Base-by-base conservation (phyloP, 2,113 vertebrate species). In the Istiophorus platypterus region DNA sequence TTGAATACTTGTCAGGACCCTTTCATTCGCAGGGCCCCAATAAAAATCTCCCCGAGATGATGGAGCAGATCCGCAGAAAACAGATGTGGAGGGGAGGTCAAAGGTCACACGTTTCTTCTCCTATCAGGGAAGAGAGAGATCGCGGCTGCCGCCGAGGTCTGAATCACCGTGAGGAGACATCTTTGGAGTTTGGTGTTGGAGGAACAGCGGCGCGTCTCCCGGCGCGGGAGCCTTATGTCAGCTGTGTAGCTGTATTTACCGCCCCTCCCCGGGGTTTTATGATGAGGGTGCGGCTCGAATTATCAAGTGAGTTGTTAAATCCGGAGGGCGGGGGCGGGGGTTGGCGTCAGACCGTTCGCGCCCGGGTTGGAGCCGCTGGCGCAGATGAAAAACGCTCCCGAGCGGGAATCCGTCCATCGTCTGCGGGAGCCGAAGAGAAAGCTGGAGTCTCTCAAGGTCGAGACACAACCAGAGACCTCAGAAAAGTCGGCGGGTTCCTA, bases 161-260 rank as follows among this genome's bases (percentile, higher is more conserved):
- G 82, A 79, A 70, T 82, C 79, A 59, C 64, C 0, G 73, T 22
- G 11, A 76, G 47, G 61, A 74, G 76, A 77, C 72, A 22, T 10
- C 62, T 76, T 77, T 56, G 70, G 76, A 45, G 67, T 72, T 84
- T 70, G 8, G 45, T 27, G 57, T 47, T 3, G 18, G 72, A 77
- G 76, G 84, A 78, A 70, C 51, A 51, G 12, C 80, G 7, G 10
- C 24, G 5, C 13, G 24, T 61, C 72, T 65, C 62, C 56, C 1
- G 22, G 31, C 29, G 37, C 8, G 61, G 39, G n/a, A 65, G n/a
- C 71, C 7, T 58, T 78, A 52, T 12, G 70, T 81, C 77, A 70
- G 57, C n/a, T 1, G 27, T 15, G 78, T 42, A 61, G 63, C 52
- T 22, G 15, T 6, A 29, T n/a, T 76, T 39, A 61, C 63, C 42